Conservation (phyloP, 1,140 invertebrate species). For the Micrasema minimum region DNA sequence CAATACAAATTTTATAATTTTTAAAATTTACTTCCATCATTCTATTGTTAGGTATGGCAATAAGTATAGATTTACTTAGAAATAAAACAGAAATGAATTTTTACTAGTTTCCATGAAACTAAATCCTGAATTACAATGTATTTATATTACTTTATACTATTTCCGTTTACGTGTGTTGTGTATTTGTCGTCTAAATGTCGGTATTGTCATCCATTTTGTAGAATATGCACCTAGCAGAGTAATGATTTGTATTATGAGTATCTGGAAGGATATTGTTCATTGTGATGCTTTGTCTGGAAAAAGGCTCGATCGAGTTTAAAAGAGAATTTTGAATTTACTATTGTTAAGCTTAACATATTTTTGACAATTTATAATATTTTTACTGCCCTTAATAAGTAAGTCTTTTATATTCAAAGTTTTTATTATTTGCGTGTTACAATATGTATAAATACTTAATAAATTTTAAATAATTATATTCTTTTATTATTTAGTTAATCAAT, state of each 20-base stretch:
- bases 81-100: neutral
- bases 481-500: neutral
- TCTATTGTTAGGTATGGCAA: neutral
- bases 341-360: constrained; percentile 6
- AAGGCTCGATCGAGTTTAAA: no score
- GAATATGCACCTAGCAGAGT: neutral
- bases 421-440: neutral
- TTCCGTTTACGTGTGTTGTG: neutral
- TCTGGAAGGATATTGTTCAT: neutral
- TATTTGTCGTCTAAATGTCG: neutral
- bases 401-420: constrained; percentile 14
- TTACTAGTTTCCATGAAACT: neutral
- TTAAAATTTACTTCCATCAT: neutral
- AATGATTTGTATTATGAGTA: constrained; percentile 2
- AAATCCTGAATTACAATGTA: neutral
- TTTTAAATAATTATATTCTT: neutral
- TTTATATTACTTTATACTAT: no score
- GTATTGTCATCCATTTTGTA: neutral
- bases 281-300: no score
- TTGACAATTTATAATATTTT: neutral
- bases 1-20: constrained; percentile 8
- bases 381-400: neutral
- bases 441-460: constrained; percentile 16
- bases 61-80: neutral
- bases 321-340: constrained; percentile 27